A percentile compares a stretch with the other conserved stretches of the same genome.
Evolutionary conservation across 2,888 invertebrate genomes (phyloP).

Genomic region (Zeuzera pyrina): DNA sequence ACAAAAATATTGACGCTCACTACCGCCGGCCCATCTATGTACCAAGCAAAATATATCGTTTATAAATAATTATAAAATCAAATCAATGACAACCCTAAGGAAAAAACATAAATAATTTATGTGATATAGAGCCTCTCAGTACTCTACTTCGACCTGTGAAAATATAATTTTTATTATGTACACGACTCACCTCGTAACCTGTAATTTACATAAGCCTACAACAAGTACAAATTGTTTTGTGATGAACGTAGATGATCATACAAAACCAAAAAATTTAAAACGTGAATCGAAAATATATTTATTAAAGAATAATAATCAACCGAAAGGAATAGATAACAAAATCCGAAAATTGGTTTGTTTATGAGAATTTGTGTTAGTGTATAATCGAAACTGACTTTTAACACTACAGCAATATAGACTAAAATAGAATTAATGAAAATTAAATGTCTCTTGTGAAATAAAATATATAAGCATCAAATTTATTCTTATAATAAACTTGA

Average conservation of each 20-base stretch:
- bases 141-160: too few relatives aligned
- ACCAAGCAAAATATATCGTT: conserved; percentile 68
- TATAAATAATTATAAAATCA: conserved; percentile 35
- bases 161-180: conserved; percentile 14
- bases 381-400: conserved; percentile 32
- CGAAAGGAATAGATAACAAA: conserved; percentile 8
- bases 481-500: too few relatives aligned
- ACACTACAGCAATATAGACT: too few relatives aligned
- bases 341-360: conserved; percentile 42
- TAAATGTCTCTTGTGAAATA: too few relatives aligned
- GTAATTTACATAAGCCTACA: too few relatives aligned
- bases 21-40: conserved; percentile 92
- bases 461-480: too few relatives aligned
- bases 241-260: too few relatives aligned
- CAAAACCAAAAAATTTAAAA: too few relatives aligned
- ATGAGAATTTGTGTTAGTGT: conserved; percentile 71
- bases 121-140: conserved; percentile 20
- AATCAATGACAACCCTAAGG: conserved; percentile 41
- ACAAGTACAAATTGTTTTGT: too few relatives aligned
- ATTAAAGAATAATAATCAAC: conserved; percentile 15
- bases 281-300: conserved; percentile 12
- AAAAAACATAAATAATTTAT: conserved; percentile 23
- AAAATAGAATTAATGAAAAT: too few relatives aligned
- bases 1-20: conserved; percentile 99
- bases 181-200: conserved; percentile 38